Percentiles rank a stretch among this genome's conserved stretches.
phyloP scores from a whole-genome alignment of 2,113 vertebrate species.

The Bos javanicus region DNA sequence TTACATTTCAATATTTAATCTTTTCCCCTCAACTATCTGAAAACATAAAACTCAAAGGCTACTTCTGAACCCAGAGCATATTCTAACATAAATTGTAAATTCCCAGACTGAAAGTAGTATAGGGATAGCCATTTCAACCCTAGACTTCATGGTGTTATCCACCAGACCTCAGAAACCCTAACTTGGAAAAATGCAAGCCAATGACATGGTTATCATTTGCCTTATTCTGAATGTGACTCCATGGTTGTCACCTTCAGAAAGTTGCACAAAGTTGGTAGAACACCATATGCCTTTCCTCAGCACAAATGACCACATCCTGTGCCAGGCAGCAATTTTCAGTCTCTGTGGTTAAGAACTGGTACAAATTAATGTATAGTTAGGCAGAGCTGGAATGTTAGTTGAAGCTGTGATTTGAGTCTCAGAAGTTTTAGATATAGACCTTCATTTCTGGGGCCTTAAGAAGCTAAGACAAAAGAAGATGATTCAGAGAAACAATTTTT shows the following conservation, averaged over 20 bases:
- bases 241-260: constrained; percentile 49
- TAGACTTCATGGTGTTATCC: neutral
- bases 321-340: constrained; percentile 67
- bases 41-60: constrained; percentile 11
- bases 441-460: neutral
- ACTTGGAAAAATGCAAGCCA: constrained; percentile 33
- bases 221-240: constrained; percentile 38
- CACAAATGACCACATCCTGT: constrained; percentile 75
- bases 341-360: constrained; percentile 77
- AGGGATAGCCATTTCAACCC: neutral
- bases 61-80: constrained; percentile 22
- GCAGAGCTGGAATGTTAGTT: constrained; percentile 67
- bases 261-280: constrained; percentile 31
- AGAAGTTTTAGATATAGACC: constrained; percentile 29
- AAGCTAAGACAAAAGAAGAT: neutral
- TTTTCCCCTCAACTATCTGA: neutral
- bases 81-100: constrained; percentile 6
- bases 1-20: neutral
- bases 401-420: constrained; percentile 75
- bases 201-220: constrained; percentile 28
- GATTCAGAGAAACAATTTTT: neutral
- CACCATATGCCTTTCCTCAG: constrained; percentile 61
- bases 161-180: neutral
- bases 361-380: constrained; percentile 56
- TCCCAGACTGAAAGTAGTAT: neutral